phyloP scores from a whole-genome alignment of 2,113 vertebrate species.

The Melanerpes formicivorus region DNA sequence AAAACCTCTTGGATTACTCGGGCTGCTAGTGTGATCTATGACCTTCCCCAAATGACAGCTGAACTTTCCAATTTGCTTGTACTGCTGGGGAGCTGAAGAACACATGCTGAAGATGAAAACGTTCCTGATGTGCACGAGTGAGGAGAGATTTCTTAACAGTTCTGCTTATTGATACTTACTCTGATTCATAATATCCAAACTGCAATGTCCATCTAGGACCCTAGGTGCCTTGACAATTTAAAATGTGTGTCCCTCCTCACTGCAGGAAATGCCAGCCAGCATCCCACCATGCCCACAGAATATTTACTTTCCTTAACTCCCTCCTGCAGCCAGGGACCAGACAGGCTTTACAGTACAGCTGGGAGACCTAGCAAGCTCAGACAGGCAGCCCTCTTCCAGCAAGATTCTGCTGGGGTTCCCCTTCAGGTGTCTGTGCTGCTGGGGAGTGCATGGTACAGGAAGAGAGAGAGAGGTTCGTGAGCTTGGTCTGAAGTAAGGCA shows the following conservation, averaged over 20 bases:
- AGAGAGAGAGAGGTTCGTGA: background rate
- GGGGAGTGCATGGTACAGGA: rapidly evolving
- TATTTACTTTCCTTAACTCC: background rate
- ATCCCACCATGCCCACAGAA: background rate
- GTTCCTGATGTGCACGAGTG: conserved; percentile 73
- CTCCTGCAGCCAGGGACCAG: background rate
- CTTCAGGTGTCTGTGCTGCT: background rate
- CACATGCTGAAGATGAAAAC: conserved; percentile 71
- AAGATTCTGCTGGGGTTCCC: background rate
- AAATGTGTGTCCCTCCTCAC: background rate
- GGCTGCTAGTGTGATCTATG: conserved; percentile 81
- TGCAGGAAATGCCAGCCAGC: background rate
- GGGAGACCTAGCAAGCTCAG: background rate
- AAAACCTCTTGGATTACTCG: conserved; percentile 82
- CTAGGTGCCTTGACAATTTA: background rate
- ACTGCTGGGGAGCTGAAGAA: conserved; percentile 67
- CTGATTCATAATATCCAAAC: background rate
- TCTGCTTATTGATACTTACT: conserved; percentile 23
- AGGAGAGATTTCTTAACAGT: conserved; percentile 59
- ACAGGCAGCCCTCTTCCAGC: background rate
- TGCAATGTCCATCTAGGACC: background rate
- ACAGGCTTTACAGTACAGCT: rapidly evolving
- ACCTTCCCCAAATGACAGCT: conserved; percentile 82
- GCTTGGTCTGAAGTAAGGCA: background rate
- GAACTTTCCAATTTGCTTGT: conserved; percentile 79